These are phyloP conservation scores for Catharus ustulatus DNA, from an alignment of 2,797 vertebrate species.

Conservation along the genomic window DNA sequence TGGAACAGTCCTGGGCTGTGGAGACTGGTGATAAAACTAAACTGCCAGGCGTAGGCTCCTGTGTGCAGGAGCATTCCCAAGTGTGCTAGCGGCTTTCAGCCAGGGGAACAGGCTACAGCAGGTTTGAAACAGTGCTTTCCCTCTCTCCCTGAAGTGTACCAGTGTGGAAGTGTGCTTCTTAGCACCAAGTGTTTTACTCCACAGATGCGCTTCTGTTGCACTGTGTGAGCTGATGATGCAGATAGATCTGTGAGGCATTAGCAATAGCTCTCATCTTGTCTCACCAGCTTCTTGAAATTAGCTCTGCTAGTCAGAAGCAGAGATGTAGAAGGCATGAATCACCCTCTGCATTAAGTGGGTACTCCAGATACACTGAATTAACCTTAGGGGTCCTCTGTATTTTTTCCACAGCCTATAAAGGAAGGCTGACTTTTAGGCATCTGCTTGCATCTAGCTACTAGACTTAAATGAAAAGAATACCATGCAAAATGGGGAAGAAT, in stretches of 20 bases:
- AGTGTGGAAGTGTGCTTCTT: background rate
- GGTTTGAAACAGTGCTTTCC: background rate
- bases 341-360: background rate
- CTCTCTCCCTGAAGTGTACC: background rate
- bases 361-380: background rate
- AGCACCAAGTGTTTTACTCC: background rate
- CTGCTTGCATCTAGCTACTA: background rate
- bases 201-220: background rate
- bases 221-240: background rate
- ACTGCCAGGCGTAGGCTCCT: background rate
- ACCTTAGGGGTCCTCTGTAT: background rate
- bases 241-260: background rate
- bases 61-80: background rate
- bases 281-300: background rate
- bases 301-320: background rate
- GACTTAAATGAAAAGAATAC: background rate
- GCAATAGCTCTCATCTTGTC: background rate
- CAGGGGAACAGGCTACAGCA: background rate
- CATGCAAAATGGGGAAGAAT: background rate
- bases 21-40: background rate
- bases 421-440: background rate
- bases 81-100: background rate
- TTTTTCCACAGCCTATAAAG: background rate
- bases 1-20: background rate
- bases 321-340: background rate